phyloP scores from a whole-genome alignment of 1,140 invertebrate species.

The Lasaia peninsularis region DNA sequence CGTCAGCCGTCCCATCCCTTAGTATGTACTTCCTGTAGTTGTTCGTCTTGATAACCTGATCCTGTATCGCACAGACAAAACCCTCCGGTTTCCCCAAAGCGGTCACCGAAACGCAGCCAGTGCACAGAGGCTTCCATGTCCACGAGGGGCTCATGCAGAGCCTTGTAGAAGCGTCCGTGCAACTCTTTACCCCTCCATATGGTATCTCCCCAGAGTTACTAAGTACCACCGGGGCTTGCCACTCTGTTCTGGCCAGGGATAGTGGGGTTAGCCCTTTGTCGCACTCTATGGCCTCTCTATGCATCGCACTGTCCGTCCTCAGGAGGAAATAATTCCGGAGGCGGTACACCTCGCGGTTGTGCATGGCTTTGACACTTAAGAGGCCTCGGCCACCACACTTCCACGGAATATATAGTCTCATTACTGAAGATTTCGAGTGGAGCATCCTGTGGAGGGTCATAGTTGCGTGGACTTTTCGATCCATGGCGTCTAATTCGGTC shows the following conservation, averaged over 20 bases:
- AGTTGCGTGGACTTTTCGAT: conserved; percentile 18
- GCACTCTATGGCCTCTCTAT: not conserved
- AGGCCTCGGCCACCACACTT: conserved; percentile 13
- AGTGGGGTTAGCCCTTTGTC: not conserved
- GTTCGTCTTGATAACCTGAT: conserved; percentile 8
- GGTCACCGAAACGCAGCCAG: conserved; percentile 6
- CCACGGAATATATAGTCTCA: conserved; percentile 24
- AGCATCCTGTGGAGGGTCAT: conserved; percentile 18
- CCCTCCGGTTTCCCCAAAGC: conserved; percentile 8
- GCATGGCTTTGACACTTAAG: not conserved
- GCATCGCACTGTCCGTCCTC: not conserved
- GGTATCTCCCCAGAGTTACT: conserved; percentile 7
- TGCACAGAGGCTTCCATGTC: not conserved
- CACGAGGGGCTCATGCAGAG: not conserved
- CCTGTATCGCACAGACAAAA: not conserved
- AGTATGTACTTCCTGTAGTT: not conserved
- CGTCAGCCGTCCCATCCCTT: not conserved
- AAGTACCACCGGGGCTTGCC: not conserved
- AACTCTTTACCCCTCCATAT: conserved; percentile 14
- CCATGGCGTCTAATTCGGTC: conserved; percentile 14
- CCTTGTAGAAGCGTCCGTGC: conserved; percentile 13
- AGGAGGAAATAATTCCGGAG: conserved; percentile 7
- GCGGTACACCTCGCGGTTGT: conserved; percentile 10
- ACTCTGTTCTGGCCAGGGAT: not conserved
- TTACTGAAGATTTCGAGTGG: conserved; percentile 17